Base-by-base conservation (phyloP, 1,140 invertebrate species). In the Hetaerina americana region DNA sequence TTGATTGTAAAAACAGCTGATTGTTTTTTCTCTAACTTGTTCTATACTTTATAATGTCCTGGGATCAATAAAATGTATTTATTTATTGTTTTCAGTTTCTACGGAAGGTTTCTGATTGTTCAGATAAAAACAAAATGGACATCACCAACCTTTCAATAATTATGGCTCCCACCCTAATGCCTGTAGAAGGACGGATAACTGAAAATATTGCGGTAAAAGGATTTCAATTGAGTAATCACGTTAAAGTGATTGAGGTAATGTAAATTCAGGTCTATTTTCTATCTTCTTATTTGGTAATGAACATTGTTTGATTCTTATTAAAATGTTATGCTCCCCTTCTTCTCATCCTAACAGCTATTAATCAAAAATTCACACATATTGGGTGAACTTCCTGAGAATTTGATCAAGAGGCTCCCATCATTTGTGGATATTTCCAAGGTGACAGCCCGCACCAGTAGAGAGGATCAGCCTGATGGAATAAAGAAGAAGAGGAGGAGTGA, bases 131-230 rank as follows among this genome's bases (percentile, higher is more conserved):
- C 78, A 89, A 90, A 81, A 95, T 95, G 93, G 85, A 87, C 76
- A 81, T 87, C 66, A 87, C 87, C 66, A 95, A 94, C 80, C 80
- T 94, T 49, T 89, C 92, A 0, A 89, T 92, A 75, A 88, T 94
- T 18, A 80, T 94, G 78, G 88, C 90, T 3, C 92, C 93, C 15
- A 92, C 91, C 78, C 82, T 95, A 66, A 91, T 95, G 87, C 90
- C 91, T n/a, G 77, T 90, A 8, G 80, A 82, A 79, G 84, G 83
- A 78, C 83, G 79, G 26, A 83, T 18, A 12, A 1, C 40, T 5
- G 40, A 57, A n/a, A 57, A 86, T 70, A 83, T 86, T 77, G 79
- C 86, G 73, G 84, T 78, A 77, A 74, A 75, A 70, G 72, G 66
- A 73, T 82, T 84, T 57, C 82, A 87, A 75, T 79, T 89, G 72